Evolutionary conservation across 2,888 invertebrate species (phyloP).

Genomic region (Linyphia triangularis): DNA sequence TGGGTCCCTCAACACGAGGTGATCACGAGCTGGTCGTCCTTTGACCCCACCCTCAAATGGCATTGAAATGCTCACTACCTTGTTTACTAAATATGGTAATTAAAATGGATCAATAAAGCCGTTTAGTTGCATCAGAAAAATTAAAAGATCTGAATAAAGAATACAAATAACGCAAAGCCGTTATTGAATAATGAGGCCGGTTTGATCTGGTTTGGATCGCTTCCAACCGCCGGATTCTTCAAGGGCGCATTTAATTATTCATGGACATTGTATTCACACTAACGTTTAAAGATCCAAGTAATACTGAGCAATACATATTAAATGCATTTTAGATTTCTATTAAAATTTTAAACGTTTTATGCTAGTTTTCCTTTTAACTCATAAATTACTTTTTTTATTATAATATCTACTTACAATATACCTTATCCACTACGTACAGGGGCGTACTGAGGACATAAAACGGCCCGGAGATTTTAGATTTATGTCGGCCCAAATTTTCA

Average conservation of each 20-base stretch:
- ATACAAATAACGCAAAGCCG: not conserved
- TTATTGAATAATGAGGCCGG: not conserved
- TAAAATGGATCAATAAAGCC: constrained; percentile 16
- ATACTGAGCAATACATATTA: too few relatives aligned
- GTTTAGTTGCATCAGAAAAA: not conserved
- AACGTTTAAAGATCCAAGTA: too few relatives aligned
- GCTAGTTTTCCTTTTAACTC: too few relatives aligned
- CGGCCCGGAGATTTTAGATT: too few relatives aligned
- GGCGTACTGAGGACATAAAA: too few relatives aligned
- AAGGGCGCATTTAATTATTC: not conserved
- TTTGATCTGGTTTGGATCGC: not conserved
- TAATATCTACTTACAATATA: too few relatives aligned
- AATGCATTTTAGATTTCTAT: too few relatives aligned
- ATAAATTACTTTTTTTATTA: too few relatives aligned
- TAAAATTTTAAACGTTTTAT: too few relatives aligned
- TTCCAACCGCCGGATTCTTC: not conserved
- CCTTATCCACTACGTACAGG: too few relatives aligned
- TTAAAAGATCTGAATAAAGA: not conserved
- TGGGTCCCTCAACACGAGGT: constrained; percentile 9
- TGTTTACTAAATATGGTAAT: constrained; percentile 29
- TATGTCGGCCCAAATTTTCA: too few relatives aligned
- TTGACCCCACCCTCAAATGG: constrained; percentile 12
- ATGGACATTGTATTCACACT: not conserved
- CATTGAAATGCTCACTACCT: not conserved
- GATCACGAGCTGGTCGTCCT: constrained; percentile 21